Base-by-base conservation (phyloP, 2,113 vertebrate species). In the Castor canadensis region DNA sequence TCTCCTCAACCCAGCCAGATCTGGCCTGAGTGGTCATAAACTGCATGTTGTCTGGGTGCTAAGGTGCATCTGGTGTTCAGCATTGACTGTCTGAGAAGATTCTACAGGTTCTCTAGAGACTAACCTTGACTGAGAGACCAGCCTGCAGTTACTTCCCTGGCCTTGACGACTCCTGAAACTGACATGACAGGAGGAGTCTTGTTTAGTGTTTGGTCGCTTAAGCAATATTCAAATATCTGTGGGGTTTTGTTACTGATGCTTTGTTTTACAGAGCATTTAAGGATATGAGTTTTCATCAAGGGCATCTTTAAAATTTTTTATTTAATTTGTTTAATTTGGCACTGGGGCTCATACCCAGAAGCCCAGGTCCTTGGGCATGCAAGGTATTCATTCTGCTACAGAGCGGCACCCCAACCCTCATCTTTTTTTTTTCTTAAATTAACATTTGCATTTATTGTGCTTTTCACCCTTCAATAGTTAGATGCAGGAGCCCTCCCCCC, bases 241-340 rank as follows among this genome's bases (percentile, higher is more conserved):
- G 17, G 8, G 7, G 4, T 60, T 38, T 76, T 72, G 35, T 66
- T 64, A 69, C 47, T 72, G 49, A 26, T 69, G 38, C 20, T 76
- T 85, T 66, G 5, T 89, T 95, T 93, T 89, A 30, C 49, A 81
- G 84, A 90, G 38, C 45, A 93, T 22, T 67, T 72, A 92, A 90
- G 38, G 30, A 80, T 58, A 91, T 76, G 40, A 40, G 66, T 56
- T 91, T 89, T 95, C 54, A 80, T 89, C 60, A 52, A 76, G 43
- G 6, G 35, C 35, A 81, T 60, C 30, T 92, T 35, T 43, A 40
- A 28, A 28, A 81, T 12, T 30, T 22, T 60, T 60, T 75, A 24
- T 47, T 52, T 49, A 84, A 69, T 11, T n/a, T 58, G n/a, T 62
- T 88, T n/a, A 6, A 19, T 79, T 56, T 54, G 40, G 6, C n/a